Base-by-base conservation (phyloP, 2,888 invertebrate species). In the Neelides folsomi region DNA sequence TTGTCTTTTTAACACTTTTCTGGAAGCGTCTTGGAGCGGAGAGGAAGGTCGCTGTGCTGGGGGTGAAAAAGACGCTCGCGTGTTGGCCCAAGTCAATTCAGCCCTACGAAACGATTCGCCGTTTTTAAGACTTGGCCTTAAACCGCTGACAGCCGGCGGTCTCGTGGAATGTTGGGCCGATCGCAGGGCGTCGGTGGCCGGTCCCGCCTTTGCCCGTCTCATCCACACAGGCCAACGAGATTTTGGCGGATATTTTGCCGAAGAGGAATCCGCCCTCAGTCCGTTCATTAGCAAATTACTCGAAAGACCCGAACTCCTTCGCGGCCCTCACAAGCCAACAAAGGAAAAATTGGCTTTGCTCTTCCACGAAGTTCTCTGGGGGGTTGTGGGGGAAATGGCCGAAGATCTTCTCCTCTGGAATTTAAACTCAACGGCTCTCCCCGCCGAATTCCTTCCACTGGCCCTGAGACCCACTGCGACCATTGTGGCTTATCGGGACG, bases 331-430 rank as follows among this genome's bases (percentile, higher is more conserved):
- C 19, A 20, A 20, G 27, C 13, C 12, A 5, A 45, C 45, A 45
- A 45, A 77, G 39, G 74, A 75, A 47, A 81, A 79, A 70, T 78
- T 81, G 10, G 72, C 79, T 7, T 78, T 79, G 64, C 82, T 81
- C 67, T 83, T 83, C 66, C 81, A 82, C 65, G 79, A 81, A 67
- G 77, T 81, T 50, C 71, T 86, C 27, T 88, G 87, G 87, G 81
- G 82, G 0, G 81, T 85, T 66, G 82, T 86, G 1, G 86, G 86
- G 1, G 80, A 81, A 54, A 82, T 80, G 65, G 73, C 86, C 47
- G 86, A 87, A 67, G 86, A 88, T 66, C 79, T 86, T 16, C 77
- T 87, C 18, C 72, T 88, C 1, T 88, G 87, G 88, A 53, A 55
- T 43, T 56, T 38, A 54, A 45, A 12, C 15, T 47, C 46, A 5